phyloP scores from a whole-genome alignment of 1,140 invertebrate genomes.

The Pemphigus obesinymphae region DNA sequence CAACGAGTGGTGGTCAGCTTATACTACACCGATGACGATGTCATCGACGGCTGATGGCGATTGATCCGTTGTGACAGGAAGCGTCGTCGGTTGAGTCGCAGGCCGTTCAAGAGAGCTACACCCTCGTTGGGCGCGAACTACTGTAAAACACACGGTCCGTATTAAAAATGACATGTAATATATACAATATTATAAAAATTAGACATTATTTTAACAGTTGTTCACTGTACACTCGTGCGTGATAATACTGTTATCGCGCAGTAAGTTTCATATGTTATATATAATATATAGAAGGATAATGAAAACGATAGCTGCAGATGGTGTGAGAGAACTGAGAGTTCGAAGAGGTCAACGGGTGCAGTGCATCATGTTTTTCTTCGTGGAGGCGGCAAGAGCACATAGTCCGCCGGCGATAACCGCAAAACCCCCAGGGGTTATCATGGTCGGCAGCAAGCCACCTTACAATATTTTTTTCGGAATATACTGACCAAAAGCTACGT shows the following conservation, averaged over 20 bases:
- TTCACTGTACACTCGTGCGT: not conserved
- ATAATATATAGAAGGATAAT: not conserved
- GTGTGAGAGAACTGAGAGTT: not conserved
- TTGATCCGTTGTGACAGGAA: not conserved
- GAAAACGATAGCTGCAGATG: not conserved
- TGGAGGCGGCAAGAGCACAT: not conserved
- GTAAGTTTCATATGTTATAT: too few species aligned
- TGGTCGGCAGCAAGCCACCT: not conserved
- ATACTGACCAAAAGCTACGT: not conserved
- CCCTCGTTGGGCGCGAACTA: not conserved
- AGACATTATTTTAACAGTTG: not conserved
- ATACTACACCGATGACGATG: not conserved
- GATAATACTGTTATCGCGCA: not conserved
- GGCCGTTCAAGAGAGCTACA: not conserved
- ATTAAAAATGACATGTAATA: not conserved
- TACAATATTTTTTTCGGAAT: not conserved
- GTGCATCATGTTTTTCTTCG: not conserved
- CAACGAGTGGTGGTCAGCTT: not conserved
- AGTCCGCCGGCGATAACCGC: conserved; percentile 13
- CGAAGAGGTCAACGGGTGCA: not conserved
- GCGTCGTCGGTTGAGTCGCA: not conserved
- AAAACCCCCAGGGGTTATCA: not conserved
- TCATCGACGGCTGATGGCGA: not conserved
- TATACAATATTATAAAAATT: not conserved
- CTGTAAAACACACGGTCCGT: not conserved